Percentiles rank a stretch among this genome's conserved stretches.
Evolutionary conservation across 92 coral and sea anemone species (phyloP).

Genomic region (Desmophyllum pertusum): DNA sequence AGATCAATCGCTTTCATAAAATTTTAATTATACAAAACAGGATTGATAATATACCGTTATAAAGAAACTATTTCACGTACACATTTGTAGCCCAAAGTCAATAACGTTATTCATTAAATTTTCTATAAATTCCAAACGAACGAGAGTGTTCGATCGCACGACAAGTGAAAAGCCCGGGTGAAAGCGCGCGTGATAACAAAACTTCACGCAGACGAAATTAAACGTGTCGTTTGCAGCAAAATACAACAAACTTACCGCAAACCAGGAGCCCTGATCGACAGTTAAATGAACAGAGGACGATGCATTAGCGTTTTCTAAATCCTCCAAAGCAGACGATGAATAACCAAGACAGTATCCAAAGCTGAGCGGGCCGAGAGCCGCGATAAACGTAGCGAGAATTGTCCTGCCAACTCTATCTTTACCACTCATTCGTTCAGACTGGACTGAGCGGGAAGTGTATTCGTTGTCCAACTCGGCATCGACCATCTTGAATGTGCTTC

Average conservation of each 20-base stretch:
- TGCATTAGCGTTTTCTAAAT: constrained; percentile 34
- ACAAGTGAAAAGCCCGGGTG: too few relatives aligned
- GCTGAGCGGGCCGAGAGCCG: constrained; percentile 79
- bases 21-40: neutral
- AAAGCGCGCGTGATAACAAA: neutral
- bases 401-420: constrained; percentile 45
- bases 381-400: constrained; percentile 74
- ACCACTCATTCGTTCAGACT: neutral
- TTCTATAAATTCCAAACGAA: too few relatives aligned
- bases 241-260: constrained; percentile 61
- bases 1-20: too few relatives aligned
- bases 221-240: neutral
- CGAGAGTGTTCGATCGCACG: too few relatives aligned
- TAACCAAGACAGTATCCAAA: constrained; percentile 85
- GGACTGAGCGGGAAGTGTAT: constrained; percentile 22
- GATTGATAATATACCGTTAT: neutral
- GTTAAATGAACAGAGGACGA: constrained; percentile 35
- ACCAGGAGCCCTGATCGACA: constrained; percentile 71
- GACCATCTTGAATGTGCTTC: constrained; percentile 26
- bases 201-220: neutral
- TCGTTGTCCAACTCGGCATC: constrained; percentile 36
- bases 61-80: neutral
- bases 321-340: constrained; percentile 83
- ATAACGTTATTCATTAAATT: too few relatives aligned
- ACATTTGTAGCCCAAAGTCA: neutral